phyloP scores from a whole-genome alignment of 2,888 invertebrate genomes.

The Lycocerus yunnanus region DNA sequence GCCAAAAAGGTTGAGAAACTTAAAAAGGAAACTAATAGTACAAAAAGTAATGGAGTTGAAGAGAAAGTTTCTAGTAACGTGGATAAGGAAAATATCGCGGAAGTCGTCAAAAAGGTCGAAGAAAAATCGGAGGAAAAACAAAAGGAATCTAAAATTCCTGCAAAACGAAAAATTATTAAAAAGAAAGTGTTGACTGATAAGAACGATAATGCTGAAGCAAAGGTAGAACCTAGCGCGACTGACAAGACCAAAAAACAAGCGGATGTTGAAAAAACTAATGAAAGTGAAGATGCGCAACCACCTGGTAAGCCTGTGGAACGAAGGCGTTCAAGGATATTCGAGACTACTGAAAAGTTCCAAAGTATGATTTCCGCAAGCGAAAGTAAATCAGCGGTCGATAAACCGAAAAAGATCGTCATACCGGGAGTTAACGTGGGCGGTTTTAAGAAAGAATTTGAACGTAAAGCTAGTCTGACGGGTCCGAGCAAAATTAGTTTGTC shows the following conservation, averaged over 20 bases:
- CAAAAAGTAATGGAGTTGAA: slow-evolving; percentile 53
- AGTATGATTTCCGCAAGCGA: slow-evolving; percentile 56
- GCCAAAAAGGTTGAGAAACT: slow-evolving; percentile 43
- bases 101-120: slow-evolving; percentile 38
- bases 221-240: slow-evolving; percentile 18
- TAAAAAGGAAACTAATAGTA: slow-evolving; percentile 40
- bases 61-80: slow-evolving; percentile 40
- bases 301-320: slow-evolving; percentile 61
- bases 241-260: slow-evolving; percentile 28
- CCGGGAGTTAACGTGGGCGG: slow-evolving; percentile 83
- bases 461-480: slow-evolving; percentile 69
- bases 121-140: slow-evolving; percentile 37
- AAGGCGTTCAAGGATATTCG: slow-evolving; percentile 69
- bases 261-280: slow-evolving; percentile 21
- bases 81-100: slow-evolving; percentile 45
- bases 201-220: slow-evolving; percentile 44
- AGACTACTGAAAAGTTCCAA: slow-evolving; percentile 72
- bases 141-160: slow-evolving; percentile 40
- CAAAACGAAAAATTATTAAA: slow-evolving; percentile 47
- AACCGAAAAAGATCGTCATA: slow-evolving; percentile 81
- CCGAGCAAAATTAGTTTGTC: slow-evolving; percentile 47
- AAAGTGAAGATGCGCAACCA: slow-evolving; percentile 38
- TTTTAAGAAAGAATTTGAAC: slow-evolving; percentile 84
- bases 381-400: slow-evolving; percentile 53
- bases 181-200: slow-evolving; percentile 53